phyloP scores from a whole-genome alignment of 1,140 invertebrate species.

The Rhyzopertha dominica region DNA sequence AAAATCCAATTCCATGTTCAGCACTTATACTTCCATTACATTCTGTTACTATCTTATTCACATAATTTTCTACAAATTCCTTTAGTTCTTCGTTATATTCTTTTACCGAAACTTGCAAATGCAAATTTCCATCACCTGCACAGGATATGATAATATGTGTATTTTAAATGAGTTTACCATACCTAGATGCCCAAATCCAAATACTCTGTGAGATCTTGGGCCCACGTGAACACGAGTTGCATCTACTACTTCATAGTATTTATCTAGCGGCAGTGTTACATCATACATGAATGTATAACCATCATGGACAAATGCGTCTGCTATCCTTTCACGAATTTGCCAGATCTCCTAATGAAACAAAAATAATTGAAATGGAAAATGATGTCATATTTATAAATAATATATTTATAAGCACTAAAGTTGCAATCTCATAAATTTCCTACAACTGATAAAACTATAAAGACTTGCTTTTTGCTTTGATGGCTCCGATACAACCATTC shows the following conservation, averaged over 20 bases:
- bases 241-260: constrained; percentile 79
- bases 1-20: constrained; percentile 91
- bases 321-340: constrained; percentile 78
- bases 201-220: constrained; percentile 55
- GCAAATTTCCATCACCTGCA: constrained; percentile 83
- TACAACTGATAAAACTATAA: not conserved
- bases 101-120: constrained; percentile 76
- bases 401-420: not conserved
- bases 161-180: constrained; percentile 38
- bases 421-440: not conserved
- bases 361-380: not conserved
- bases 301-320: constrained; percentile 69
- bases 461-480: constrained; percentile 53
- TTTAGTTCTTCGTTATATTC: constrained; percentile 64
- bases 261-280: constrained; percentile 74
- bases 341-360: constrained; percentile 69
- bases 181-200: constrained; percentile 90
- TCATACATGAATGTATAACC: constrained; percentile 95
- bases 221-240: constrained; percentile 62
- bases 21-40: constrained; percentile 86
- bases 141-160: constrained; percentile 26
- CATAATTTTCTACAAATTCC: constrained; percentile 73
- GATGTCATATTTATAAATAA: not conserved
- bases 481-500: constrained; percentile 73
- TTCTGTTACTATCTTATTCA: constrained; percentile 78